phyloP scores from a whole-genome alignment of 1,140 invertebrate species.

The Hydropsyche tenuis region DNA sequence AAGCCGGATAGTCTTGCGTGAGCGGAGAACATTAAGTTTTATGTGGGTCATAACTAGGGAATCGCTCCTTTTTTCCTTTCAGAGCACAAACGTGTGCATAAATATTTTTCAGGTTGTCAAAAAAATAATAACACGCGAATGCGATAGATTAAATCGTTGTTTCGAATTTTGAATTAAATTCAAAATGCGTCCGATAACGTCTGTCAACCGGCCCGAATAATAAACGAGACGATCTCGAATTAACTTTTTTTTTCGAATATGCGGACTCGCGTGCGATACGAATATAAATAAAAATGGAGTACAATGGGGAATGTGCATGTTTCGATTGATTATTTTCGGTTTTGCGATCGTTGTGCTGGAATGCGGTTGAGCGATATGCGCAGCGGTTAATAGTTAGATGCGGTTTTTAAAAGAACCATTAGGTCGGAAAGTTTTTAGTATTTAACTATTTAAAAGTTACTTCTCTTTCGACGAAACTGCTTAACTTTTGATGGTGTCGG shows the following conservation, averaged over 20 bases:
- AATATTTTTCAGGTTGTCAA: conserved; percentile 37
- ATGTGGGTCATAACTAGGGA: conserved; percentile 30
- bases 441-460: too few species aligned
- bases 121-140: conserved; percentile 28
- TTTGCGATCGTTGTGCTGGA: too few species aligned
- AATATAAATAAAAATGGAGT: too few species aligned
- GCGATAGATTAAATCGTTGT: conserved; percentile 30
- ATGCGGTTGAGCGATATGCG: too few species aligned
- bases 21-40: conserved; percentile 34
- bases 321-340: too few species aligned
- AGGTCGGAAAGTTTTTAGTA: too few species aligned
- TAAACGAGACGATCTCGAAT: background rate
- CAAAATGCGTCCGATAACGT: background rate
- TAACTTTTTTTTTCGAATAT: background rate
- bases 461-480: too few species aligned
- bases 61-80: conserved; percentile 18
- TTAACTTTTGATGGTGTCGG: too few species aligned
- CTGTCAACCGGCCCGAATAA: background rate
- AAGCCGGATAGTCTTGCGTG: conserved; percentile 23
- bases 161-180: conserved; percentile 25
- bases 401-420: too few species aligned
- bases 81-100: background rate
- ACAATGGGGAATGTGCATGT: too few species aligned
- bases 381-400: too few species aligned
- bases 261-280: too few species aligned